Percentiles rank a stretch among this genome's conserved stretches.
These are phyloP conservation scores for Syncerus caffer DNA, from an alignment of 2,797 vertebrate species.

Conservation along the genomic window DNA sequence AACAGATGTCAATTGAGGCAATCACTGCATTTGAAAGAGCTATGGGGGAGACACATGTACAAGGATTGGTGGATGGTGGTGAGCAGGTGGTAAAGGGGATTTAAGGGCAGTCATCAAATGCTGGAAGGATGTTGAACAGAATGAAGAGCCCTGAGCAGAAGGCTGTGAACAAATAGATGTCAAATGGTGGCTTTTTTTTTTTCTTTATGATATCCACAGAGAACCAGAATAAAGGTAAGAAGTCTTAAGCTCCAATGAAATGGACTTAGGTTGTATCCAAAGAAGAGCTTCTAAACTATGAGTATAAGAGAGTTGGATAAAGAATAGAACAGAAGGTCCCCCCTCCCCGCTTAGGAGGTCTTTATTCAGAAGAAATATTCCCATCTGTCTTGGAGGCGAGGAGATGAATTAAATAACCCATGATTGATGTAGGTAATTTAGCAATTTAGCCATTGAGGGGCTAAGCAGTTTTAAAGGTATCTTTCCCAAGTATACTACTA, in stretches of 20 bases:
- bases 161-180: slow-evolving; percentile 21
- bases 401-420: slow-evolving; percentile 20
- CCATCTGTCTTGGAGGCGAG: neutral
- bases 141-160: slow-evolving; percentile 24
- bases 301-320: neutral
- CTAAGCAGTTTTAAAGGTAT: slow-evolving; percentile 46
- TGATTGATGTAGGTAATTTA: slow-evolving; percentile 31
- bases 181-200: neutral
- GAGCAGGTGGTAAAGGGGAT: slow-evolving; percentile 37
- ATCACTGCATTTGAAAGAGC: neutral
- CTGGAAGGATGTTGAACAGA: neutral
- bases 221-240: neutral
- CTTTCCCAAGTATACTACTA: neutral
- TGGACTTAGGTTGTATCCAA: neutral
- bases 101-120: neutral
- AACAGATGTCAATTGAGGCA: slow-evolving; percentile 28
- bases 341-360: neutral
- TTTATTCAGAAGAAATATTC: slow-evolving; percentile 37
- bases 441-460: slow-evolving; percentile 15
- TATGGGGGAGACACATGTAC: neutral
- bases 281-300: slow-evolving; percentile 37
- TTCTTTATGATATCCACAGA: neutral
- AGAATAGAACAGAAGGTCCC: neutral
- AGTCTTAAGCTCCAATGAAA: neutral
- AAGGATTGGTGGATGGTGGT: neutral